Conservation (phyloP, 2,888 invertebrate genomes). For the Operophtera brumata region DNA sequence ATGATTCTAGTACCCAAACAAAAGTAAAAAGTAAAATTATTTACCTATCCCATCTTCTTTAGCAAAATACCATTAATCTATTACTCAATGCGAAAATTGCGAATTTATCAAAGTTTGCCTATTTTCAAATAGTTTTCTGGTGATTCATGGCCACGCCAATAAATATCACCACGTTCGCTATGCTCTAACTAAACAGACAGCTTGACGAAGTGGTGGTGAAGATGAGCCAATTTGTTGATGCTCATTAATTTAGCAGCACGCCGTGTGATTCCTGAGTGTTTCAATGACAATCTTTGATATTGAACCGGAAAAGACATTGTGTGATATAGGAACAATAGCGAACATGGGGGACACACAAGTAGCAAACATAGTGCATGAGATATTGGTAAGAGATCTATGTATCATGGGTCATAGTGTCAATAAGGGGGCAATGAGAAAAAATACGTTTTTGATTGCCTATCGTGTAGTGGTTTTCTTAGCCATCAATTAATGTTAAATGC, state of each 20-base stretch:
- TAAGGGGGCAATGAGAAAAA: no score
- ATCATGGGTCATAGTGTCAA: no score
- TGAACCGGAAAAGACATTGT: conserved; percentile 12
- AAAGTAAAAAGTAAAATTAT: no score
- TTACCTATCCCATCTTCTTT: no score
- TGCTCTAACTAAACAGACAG: no score
- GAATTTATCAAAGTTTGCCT: neutral
- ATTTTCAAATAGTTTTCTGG: neutral
- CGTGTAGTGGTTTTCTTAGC: no score
- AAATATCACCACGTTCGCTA: neutral
- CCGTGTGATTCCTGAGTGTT: neutral
- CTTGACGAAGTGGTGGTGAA: neutral
- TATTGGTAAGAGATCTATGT: conserved; percentile 74
- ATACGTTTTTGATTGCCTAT: no score
- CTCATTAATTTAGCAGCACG: neutral
- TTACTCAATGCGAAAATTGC: no score
- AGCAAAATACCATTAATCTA: no score
- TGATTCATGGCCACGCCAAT: neutral
- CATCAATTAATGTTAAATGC: no score
- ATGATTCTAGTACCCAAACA: no score
- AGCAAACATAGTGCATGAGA: conserved; percentile 83
- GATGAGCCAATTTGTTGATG: neutral
- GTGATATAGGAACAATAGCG: conserved; percentile 24
- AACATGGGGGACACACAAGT: conserved; percentile 83
- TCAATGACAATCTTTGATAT: conserved; percentile 19